phyloP scores from a whole-genome alignment of 2,113 vertebrate genomes.

The Atractosteus spatula region DNA sequence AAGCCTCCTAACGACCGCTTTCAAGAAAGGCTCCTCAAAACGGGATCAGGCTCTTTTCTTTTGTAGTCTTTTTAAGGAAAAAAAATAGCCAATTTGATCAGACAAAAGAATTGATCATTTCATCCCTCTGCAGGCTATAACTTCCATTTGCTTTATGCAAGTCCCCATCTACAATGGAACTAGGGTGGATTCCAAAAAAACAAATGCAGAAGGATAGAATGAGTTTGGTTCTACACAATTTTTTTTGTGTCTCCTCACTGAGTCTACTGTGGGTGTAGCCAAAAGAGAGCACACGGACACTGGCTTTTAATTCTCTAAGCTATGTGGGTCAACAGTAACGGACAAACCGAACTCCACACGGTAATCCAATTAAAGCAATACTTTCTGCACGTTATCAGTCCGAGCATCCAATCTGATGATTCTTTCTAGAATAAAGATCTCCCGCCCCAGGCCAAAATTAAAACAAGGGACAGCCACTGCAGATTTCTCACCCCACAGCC shows the following conservation, averaged over 20 bases:
- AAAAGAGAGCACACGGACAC: background rate
- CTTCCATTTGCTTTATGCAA: background rate
- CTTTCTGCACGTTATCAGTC: constrained; percentile 43
- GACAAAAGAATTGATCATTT: background rate
- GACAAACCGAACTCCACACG: constrained; percentile 39
- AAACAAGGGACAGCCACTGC: background rate
- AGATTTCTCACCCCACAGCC: background rate
- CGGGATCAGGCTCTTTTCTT: constrained; percentile 6
- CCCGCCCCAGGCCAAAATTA: too few species aligned
- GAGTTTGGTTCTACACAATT: too few species aligned
- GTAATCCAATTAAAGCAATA: constrained; percentile 51
- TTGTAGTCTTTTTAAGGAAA: too few species aligned
- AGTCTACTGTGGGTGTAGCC: background rate
- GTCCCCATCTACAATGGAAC: background rate
- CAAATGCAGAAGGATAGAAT: too few species aligned
- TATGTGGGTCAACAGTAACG: constrained; percentile 35
- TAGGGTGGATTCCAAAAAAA: too few species aligned
- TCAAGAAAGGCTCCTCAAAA: constrained; percentile 54
- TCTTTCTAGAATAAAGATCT: constrained; percentile 4
- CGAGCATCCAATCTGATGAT: constrained; percentile 37
- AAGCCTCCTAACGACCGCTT: constrained; percentile 51
- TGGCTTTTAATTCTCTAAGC: constrained; percentile 35
- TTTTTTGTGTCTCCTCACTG: background rate
- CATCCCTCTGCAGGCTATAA: background rate
- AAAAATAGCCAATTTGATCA: background rate